Evolutionary conservation across 2,797 vertebrate species (phyloP).

Genomic region (Acanthurus leucopareius): DNA sequence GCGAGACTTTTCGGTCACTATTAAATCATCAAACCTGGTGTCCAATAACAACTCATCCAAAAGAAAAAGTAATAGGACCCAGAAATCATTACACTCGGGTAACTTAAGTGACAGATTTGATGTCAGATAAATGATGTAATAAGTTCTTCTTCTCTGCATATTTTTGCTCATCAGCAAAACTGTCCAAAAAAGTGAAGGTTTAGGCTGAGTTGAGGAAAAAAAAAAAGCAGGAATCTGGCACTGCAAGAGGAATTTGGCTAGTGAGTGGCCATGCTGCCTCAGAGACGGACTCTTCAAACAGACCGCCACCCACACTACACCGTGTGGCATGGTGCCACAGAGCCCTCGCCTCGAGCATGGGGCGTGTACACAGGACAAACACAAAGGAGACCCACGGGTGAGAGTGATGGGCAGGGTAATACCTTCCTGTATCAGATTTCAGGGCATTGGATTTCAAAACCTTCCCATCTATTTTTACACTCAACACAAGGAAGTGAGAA

Average conservation of each 20-base stretch:
- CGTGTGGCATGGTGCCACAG: constrained; percentile 78
- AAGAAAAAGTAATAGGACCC: constrained; percentile 36
- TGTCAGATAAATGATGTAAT: constrained; percentile 30
- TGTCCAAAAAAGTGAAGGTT: constrained; percentile 28
- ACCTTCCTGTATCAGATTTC: constrained; percentile 81
- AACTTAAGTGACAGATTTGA: constrained; percentile 27
- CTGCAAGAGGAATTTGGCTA: constrained; percentile 58
- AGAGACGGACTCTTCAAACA: constrained; percentile 75
- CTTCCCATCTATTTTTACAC: constrained; percentile 76
- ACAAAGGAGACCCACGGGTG: constrained; percentile 83
- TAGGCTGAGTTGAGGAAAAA: neutral
- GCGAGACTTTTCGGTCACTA: constrained; percentile 17
- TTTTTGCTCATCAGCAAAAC: constrained; percentile 41
- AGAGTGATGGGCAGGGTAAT: constrained; percentile 77
- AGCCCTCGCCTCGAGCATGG: constrained; percentile 77
- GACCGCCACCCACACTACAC: constrained; percentile 75
- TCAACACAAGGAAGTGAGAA: constrained; percentile 71
- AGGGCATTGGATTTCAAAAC: constrained; percentile 77
- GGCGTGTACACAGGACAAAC: constrained; percentile 76
- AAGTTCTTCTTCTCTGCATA: constrained; percentile 7
- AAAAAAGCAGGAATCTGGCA: constrained; percentile 20
- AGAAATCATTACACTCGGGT: constrained; percentile 15
- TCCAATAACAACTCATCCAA: constrained; percentile 28
- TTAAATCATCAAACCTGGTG: constrained; percentile 17
- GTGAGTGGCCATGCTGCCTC: constrained; percentile 64